A percentile compares a stretch with the other conserved stretches of the same genome.
Conservation (phyloP, 2,113 vertebrate species). For the Atrichornis clamosus region DNA sequence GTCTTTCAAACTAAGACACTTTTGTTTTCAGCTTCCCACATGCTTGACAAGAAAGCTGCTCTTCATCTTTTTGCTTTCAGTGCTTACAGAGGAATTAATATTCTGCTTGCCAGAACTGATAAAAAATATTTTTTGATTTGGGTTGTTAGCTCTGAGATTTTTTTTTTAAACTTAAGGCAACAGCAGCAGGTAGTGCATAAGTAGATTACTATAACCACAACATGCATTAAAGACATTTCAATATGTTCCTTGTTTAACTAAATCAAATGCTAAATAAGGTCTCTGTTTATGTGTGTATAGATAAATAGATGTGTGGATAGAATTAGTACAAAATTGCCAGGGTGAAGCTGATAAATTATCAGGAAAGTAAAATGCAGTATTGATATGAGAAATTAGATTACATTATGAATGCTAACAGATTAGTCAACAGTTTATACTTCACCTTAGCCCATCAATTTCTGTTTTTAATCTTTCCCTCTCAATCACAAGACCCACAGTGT, state of each 20-base stretch:
- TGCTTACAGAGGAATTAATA: background rate
- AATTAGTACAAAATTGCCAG: too few species aligned
- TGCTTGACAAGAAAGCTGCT: background rate
- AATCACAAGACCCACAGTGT: conserved; percentile 91
- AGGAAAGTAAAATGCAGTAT: too few species aligned
- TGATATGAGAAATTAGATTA: background rate
- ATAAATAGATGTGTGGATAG: too few species aligned
- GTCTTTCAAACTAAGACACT: too few species aligned
- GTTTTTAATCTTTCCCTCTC: conserved; percentile 84
- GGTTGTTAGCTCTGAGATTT: background rate
- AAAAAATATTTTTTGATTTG: background rate
- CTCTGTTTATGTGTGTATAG: too few species aligned
- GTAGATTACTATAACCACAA: background rate
- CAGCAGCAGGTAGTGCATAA: background rate
- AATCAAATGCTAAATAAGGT: background rate
- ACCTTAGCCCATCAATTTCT: conserved; percentile 93
- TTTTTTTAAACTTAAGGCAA: background rate
- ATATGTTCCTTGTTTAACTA: background rate
- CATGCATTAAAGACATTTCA: background rate
- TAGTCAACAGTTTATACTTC: background rate
- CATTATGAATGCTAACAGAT: background rate
- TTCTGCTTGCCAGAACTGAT: background rate
- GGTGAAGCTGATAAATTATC: too few species aligned
- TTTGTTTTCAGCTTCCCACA: background rate
- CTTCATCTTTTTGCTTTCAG: background rate